phyloP scores from a whole-genome alignment of 2,797 vertebrate genomes.

The Chloroceryle inda region DNA sequence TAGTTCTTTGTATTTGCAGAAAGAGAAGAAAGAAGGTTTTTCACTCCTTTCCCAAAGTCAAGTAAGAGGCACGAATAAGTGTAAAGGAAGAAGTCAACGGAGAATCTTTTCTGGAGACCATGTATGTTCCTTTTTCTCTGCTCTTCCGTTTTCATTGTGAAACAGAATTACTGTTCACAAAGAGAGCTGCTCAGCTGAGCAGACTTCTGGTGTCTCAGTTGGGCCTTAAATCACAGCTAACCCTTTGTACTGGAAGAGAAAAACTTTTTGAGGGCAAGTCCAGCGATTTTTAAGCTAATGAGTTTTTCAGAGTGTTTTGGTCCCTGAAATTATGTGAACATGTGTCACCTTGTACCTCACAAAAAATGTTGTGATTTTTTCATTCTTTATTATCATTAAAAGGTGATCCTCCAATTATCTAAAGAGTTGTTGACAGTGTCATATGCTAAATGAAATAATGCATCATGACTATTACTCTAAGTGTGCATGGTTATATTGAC shows the following conservation, averaged over 20 bases:
- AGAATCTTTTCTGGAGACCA: neutral
- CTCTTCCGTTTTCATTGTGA: neutral
- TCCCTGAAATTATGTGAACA: neutral
- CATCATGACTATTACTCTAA: neutral
- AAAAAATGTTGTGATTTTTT: neutral
- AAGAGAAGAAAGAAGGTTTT: neutral
- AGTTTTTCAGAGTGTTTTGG: neutral
- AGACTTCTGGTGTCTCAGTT: neutral
- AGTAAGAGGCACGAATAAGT: neutral
- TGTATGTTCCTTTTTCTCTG: neutral
- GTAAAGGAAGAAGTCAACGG: neutral
- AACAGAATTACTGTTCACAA: neutral
- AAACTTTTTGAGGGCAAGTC: neutral
- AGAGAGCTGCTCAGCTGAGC: neutral
- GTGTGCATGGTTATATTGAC: neutral
- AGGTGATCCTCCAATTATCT: neutral
- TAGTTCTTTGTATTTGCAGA: neutral
- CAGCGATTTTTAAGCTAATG: neutral
- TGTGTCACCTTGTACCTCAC: neutral
- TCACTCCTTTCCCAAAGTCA: neutral
- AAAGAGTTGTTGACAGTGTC: neutral
- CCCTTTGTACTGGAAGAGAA: neutral
- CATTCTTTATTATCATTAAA: neutral
- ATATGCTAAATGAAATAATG: neutral
- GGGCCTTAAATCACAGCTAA: neutral